Evolutionary conservation across 2,888 invertebrate species (phyloP).

Genomic region (Hemithea aestivaria): DNA sequence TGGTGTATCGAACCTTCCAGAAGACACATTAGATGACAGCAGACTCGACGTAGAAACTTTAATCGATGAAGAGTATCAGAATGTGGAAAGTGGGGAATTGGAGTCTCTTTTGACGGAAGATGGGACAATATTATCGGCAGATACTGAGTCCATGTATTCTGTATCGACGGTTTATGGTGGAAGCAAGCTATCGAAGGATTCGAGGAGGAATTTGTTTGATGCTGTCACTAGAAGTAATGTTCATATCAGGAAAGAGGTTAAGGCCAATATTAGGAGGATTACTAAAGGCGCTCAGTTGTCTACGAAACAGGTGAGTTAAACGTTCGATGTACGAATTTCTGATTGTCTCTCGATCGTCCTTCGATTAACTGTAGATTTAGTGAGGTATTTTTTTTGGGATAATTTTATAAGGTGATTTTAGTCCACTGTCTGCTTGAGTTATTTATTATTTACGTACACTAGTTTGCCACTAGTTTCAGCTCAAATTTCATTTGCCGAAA

Average conservation of each 20-base stretch:
- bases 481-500: too few relatives aligned
- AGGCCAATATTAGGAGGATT: conserved; percentile 64
- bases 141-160: conserved; percentile 65
- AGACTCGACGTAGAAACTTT: conserved; percentile 62
- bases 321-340: too few relatives aligned
- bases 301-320: conserved; percentile 61
- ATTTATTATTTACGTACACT: too few relatives aligned
- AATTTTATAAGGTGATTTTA: too few relatives aligned
- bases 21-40: conserved; percentile 57
- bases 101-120: conserved; percentile 65
- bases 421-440: too few relatives aligned
- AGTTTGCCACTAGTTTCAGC: too few relatives aligned
- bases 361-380: background rate
- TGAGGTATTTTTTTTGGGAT: too few relatives aligned
- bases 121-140: conserved; percentile 60
- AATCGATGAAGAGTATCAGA: conserved; percentile 71
- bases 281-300: conserved; percentile 71
- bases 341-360: too few relatives aligned
- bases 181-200: conserved; percentile 56
- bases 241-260: conserved; percentile 61
- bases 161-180: conserved; percentile 65
- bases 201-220: conserved; percentile 67
- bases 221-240: conserved; percentile 63
- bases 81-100: conserved; percentile 63
- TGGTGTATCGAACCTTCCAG: conserved; percentile 46